phyloP scores from a whole-genome alignment of 2,797 vertebrate species.

The Echeneis naucrates region DNA sequence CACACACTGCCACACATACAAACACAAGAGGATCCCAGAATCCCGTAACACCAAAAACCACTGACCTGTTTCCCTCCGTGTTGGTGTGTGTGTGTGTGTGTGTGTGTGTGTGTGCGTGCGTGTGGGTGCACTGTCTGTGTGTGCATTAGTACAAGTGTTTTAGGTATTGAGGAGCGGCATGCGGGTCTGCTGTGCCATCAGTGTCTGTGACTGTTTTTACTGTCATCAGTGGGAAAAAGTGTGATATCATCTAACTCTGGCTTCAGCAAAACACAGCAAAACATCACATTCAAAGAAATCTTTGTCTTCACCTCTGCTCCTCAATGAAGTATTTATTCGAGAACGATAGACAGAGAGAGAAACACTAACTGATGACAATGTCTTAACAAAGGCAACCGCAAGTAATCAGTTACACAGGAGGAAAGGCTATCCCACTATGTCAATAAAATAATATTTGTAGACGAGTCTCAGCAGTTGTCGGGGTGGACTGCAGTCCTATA shows the following conservation, averaged over 20 bases:
- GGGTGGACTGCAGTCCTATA: neutral
- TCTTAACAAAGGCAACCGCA: constrained; percentile 2
- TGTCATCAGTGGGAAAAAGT: constrained; percentile 81
- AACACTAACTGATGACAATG: neutral
- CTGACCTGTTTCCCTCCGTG: constrained; percentile 44
- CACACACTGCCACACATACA: constrained; percentile 42
- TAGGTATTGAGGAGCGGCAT: constrained; percentile 55
- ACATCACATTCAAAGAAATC: constrained; percentile 12
- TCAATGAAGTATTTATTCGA: neutral
- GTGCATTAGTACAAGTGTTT: constrained; percentile 27
- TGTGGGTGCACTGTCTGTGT: constrained; percentile 18
- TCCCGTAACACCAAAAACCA: constrained; percentile 72
- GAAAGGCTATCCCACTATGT: constrained; percentile 53
- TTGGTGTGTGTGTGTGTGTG: constrained; percentile 27
- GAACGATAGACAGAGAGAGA: neutral
- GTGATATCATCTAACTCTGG: constrained; percentile 84
- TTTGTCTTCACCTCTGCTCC: neutral
- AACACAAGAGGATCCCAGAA: constrained; percentile 70
- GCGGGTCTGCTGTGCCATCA: constrained; percentile 71
- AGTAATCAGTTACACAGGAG: constrained; percentile 21
- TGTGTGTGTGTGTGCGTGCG: constrained; percentile 24
- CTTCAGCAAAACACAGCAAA: constrained; percentile 76
- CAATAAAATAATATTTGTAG: constrained; percentile 51
- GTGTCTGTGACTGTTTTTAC: constrained; percentile 80
- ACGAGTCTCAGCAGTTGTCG: neutral